Base-by-base conservation (phyloP, 2,113 vertebrate genomes). In the Hippocampus comes region DNA sequence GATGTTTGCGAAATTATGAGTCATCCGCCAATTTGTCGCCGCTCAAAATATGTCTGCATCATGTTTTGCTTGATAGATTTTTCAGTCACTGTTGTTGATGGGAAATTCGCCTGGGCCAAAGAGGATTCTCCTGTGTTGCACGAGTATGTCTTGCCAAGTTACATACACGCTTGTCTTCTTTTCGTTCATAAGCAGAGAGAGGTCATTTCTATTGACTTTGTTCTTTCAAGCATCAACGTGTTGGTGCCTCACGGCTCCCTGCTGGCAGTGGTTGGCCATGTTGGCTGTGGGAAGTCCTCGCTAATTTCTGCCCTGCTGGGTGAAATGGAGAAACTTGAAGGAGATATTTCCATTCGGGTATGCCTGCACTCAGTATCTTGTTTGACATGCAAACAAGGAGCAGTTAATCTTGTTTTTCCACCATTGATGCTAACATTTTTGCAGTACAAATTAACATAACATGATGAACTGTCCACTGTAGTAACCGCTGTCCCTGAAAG, bases 221-320 rank as follows among this genome's bases (percentile, higher is more conserved):
- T 90, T 48, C 83, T 61, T 83, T 25, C 41, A 38, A 99, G 97
- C 72, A 93, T 98, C 72, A 92, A 95, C 63, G 77, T 97, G 79
- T 91, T 95, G 92, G 91, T 95, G 81, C 95, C 92, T 0, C 94
- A 92, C 72, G 96, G 97, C 71, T 93, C 96, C 42, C 90, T 98
- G 83, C 90, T 97, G 88, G 97, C 96, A 0, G 78, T 99, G 78
- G 96, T 99, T 75, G 97, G 97, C 20, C 95, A 95, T 0, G 97
- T 99, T 30, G 97, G 97, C 80, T 98, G 95, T 84, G 97, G 97
- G 46, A 99, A 99, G 78, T 95, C 97, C 57, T 99, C 97, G 0
- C 87, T 99, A 64, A 83, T 99, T 71, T 94, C 95, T 14, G 96
- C 96, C 10, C 91, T 99, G 69, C 93, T 99, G 66, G 97, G 97